Evolutionary conservation across 2,113 vertebrate species (phyloP).

Genomic region (Eudyptes chrysolophus): DNA sequence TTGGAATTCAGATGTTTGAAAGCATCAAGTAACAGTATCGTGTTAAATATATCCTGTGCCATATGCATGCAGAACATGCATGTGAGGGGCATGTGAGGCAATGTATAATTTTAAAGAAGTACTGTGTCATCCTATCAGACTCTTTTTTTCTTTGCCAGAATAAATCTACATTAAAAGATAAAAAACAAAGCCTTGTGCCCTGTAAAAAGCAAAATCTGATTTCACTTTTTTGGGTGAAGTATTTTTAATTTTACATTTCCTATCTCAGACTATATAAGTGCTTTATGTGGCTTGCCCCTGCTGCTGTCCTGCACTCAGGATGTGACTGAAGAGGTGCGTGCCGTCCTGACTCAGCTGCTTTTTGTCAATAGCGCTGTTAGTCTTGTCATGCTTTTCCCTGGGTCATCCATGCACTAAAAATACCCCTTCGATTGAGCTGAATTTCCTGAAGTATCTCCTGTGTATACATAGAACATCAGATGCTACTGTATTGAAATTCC

Average conservation of each 20-base stretch:
- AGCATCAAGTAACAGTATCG: not conserved
- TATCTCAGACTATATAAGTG: not conserved
- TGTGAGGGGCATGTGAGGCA: not conserved
- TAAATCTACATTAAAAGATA: not conserved
- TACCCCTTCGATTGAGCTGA: accelerated
- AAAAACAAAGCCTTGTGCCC: not conserved
- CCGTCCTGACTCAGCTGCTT: not conserved
- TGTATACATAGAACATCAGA: accelerated
- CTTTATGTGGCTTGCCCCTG: not conserved
- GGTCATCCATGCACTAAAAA: not conserved
- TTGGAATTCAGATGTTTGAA: not conserved
- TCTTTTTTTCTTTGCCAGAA: not conserved
- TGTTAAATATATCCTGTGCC: not conserved
- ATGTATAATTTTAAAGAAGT: accelerated
- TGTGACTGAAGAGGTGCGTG: not conserved
- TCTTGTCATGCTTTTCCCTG: not conserved
- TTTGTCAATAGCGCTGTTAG: accelerated
- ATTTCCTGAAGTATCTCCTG: not conserved
- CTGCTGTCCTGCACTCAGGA: not conserved
- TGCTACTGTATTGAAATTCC: not conserved
- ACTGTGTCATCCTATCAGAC: not conserved
- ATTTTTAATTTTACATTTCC: not conserved
- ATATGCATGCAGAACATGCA: not conserved
- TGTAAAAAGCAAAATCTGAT: not conserved
- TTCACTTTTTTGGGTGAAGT: not conserved